Percentiles rank a stretch among this genome's conserved stretches.
phyloP scores from a whole-genome alignment of 2,888 invertebrate genomes.

The Colostygia pectinataria region DNA sequence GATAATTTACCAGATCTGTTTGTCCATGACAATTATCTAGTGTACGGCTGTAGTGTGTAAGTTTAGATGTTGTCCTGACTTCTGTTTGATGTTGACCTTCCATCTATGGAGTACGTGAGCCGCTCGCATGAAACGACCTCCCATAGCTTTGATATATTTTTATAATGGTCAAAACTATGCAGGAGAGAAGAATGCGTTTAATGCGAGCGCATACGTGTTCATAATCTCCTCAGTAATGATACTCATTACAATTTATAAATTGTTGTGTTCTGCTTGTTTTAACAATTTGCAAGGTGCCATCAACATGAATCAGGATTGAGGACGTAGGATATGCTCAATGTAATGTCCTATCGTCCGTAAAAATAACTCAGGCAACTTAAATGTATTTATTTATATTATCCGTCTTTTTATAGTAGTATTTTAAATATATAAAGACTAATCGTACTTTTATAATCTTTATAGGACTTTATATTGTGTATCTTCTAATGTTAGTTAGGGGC shows the following conservation, averaged over 20 bases:
- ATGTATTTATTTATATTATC: slow-evolving; percentile 20
- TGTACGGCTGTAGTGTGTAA: slow-evolving; percentile 38
- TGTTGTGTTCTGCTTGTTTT: background rate
- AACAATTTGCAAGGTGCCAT: background rate
- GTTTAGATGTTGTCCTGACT: slow-evolving; percentile 21
- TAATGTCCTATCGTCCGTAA: slow-evolving; percentile 1
- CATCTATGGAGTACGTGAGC: too few species aligned
- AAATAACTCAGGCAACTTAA: slow-evolving; percentile 7
- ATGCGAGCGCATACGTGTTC: too few species aligned
- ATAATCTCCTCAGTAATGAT: background rate
- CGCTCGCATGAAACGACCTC: too few species aligned
- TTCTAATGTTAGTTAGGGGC: slow-evolving; percentile 2
- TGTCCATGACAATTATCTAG: slow-evolving; percentile 45
- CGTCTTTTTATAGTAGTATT: slow-evolving; percentile 18
- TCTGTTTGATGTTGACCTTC: slow-evolving; percentile 3
- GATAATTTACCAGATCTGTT: slow-evolving; percentile 40
- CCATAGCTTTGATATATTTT: too few species aligned
- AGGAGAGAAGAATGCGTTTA: too few species aligned
- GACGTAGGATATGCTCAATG: background rate
- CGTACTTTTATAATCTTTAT: slow-evolving; percentile 19
- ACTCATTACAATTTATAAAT: background rate
- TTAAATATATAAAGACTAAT: slow-evolving; percentile 11
- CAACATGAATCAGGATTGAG: background rate
- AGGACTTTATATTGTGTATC: slow-evolving; percentile 12
- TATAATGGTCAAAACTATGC: too few species aligned